A percentile compares a stretch with the other conserved stretches of the same genome.
Evolutionary conservation across 2,888 invertebrate species (phyloP).

Genomic region (Euzophera pinguis): DNA sequence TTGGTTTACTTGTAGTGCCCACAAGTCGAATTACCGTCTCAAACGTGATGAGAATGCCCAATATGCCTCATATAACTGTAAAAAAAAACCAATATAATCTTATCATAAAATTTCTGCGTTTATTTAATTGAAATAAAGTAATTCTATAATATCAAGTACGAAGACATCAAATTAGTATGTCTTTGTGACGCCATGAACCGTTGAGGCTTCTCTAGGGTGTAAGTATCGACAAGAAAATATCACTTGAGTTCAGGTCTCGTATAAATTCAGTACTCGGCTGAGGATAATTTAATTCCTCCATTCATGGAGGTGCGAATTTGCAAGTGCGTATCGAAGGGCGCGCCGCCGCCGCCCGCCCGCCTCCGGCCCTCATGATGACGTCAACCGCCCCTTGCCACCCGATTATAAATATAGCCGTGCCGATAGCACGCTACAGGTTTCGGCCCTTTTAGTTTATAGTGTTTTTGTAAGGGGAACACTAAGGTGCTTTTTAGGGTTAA

Average conservation of each 20-base stretch:
- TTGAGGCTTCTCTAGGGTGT: neutral
- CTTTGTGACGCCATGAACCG: neutral
- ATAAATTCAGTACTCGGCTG: slow-evolving; percentile 51
- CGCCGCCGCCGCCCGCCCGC: slow-evolving; percentile 37
- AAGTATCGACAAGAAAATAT: slow-evolving; percentile 25
- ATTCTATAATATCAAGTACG: neutral
- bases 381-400: slow-evolving; percentile 73
- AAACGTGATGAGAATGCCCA: too few species aligned
- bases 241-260: slow-evolving; percentile 49
- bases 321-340: slow-evolving; percentile 74
- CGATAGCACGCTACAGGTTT: slow-evolving; percentile 74
- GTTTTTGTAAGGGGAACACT: slow-evolving; percentile 30
- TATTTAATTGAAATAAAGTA: too few species aligned
- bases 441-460: slow-evolving; percentile 46
- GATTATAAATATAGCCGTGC: slow-evolving; percentile 73
- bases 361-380: slow-evolving; percentile 57
- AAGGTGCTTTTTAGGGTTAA: slow-evolving; percentile 18
- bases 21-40: too few species aligned
- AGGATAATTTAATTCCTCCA: slow-evolving; percentile 72
- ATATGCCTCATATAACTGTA: too few species aligned
- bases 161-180: slow-evolving; percentile 3
- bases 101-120: too few species aligned
- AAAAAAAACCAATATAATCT: too few species aligned
- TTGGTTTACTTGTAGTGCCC: too few species aligned
- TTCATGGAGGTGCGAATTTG: slow-evolving; percentile 76